Evolutionary conservation across 2,797 vertebrate species (phyloP).

Genomic region (Sebastolobus altivelis): DNA sequence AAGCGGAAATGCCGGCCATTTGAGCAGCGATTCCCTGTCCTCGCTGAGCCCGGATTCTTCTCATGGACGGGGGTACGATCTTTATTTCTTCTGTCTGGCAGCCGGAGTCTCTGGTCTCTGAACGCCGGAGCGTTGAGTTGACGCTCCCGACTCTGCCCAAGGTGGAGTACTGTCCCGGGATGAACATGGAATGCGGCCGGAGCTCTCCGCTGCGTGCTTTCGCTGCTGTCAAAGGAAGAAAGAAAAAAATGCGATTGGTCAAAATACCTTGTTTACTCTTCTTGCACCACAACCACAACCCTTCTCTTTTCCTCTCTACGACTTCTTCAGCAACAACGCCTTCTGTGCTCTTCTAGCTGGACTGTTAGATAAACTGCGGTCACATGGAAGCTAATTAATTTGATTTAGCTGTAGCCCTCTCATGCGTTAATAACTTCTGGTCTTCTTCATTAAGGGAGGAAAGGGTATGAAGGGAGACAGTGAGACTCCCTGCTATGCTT

Average conservation of each 20-base stretch:
- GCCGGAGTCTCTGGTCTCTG: slow-evolving; percentile 91
- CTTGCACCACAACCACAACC: neutral
- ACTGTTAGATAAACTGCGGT: slow-evolving; percentile 68
- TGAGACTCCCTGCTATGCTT: slow-evolving; percentile 31
- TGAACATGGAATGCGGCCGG: slow-evolving; percentile 90
- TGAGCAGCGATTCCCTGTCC: slow-evolving; percentile 96
- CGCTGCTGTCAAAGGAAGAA: slow-evolving; percentile 71
- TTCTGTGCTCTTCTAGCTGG: slow-evolving; percentile 48
- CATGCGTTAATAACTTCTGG: slow-evolving; percentile 74
- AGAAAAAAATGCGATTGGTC: slow-evolving; percentile 34
- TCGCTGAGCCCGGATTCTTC: slow-evolving; percentile 95
- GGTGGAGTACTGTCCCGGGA: slow-evolving; percentile 92
- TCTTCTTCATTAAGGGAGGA: slow-evolving; percentile 74
- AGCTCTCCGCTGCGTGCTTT: slow-evolving; percentile 86
- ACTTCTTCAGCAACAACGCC: slow-evolving; percentile 33
- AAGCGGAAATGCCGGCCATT: slow-evolving; percentile 92
- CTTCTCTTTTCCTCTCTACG: slow-evolving; percentile 12
- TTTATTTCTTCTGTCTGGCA: slow-evolving; percentile 96
- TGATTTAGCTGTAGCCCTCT: slow-evolving; percentile 72
- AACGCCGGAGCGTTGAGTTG: slow-evolving; percentile 82
- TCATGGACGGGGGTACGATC: slow-evolving; percentile 94
- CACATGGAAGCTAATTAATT: slow-evolving; percentile 77
- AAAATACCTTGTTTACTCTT: neutral
- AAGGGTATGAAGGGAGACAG: slow-evolving; percentile 56
- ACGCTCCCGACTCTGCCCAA: slow-evolving; percentile 89